Evolutionary conservation across 2,888 invertebrate species (phyloP).

Genomic region (Drosophila conformis): DNA sequence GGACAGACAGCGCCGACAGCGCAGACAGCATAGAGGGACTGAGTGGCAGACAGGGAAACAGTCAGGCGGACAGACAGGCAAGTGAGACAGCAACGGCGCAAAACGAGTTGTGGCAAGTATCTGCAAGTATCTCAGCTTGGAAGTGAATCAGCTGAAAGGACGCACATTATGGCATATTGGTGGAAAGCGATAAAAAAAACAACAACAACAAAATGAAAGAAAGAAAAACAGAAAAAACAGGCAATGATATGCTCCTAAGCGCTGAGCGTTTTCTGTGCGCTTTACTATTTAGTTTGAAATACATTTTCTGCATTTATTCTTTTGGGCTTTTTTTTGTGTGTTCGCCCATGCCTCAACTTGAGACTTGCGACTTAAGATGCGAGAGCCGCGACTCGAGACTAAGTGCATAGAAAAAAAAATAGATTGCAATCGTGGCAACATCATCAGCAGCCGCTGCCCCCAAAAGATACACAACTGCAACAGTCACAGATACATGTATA

Average conservation of each 20-base stretch:
- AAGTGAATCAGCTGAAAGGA: conserved; percentile 76
- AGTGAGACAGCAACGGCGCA: conserved; percentile 30
- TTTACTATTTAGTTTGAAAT: conserved; percentile 60
- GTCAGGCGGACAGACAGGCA: conserved; percentile 40
- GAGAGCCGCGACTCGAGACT: conserved; percentile 23
- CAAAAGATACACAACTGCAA: conserved; percentile 53
- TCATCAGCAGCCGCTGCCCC: conserved; percentile 70
- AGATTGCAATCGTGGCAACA: conserved; percentile 81
- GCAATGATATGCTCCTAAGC: conserved; percentile 66
- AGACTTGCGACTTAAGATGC: conserved; percentile 21
- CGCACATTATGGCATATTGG: conserved; percentile 62
- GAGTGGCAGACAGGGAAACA: conserved; percentile 7
- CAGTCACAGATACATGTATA: conserved; percentile 12
- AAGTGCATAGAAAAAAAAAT: conserved; percentile 78
- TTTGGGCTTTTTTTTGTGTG: conserved; percentile 17
- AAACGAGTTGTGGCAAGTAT: conserved; percentile 67
- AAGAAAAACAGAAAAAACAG: conserved; percentile 19
- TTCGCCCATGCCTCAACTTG: conserved; percentile 34
- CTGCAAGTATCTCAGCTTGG: conserved; percentile 56
- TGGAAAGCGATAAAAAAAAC: conserved; percentile 24
- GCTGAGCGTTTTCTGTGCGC: conserved; percentile 43
- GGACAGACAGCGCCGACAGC: conserved; percentile 33
- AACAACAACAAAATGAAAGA: neutral
- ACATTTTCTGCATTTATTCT: conserved; percentile 26
- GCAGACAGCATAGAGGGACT: conserved; percentile 13